A percentile compares a stretch with the other conserved stretches of the same genome.
These are phyloP conservation scores for Gambusia yucatana DNA, from an alignment of 2,797 vertebrate genomes.

Conservation along the genomic window DNA sequence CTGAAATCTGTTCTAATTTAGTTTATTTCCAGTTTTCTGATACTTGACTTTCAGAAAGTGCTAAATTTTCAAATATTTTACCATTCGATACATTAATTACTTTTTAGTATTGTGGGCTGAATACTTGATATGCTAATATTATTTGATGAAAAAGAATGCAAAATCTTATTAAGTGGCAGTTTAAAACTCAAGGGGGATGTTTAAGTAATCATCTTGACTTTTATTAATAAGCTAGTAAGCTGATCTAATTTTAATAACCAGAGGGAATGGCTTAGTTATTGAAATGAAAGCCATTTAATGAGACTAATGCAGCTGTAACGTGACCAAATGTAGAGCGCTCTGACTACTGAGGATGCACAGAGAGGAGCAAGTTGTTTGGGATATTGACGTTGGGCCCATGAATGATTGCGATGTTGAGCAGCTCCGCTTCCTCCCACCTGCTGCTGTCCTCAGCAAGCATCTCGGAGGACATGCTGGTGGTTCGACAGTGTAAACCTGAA, in stretches of 20 bases:
- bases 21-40: neutral
- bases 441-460: neutral
- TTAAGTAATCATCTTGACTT: neutral
- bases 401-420: neutral
- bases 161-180: neutral
- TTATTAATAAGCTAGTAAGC: neutral
- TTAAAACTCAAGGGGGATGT: neutral
- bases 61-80: neutral
- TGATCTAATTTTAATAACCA: neutral
- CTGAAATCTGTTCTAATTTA: neutral
- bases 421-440: neutral
- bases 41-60: neutral
- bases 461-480: neutral
- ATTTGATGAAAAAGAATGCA: neutral
- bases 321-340: neutral
- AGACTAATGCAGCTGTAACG: neutral
- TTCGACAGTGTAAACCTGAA: neutral
- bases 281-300: neutral
- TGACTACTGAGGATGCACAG: neutral
- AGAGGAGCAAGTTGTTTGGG: neutral
- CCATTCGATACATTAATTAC: too few species aligned
- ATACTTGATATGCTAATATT: neutral
- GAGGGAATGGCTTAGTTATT: neutral
- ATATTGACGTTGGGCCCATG: neutral
- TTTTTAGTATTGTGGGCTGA: neutral